Conservation (phyloP, 2,113 vertebrate species). For the Muntiacus muntjak region DNA sequence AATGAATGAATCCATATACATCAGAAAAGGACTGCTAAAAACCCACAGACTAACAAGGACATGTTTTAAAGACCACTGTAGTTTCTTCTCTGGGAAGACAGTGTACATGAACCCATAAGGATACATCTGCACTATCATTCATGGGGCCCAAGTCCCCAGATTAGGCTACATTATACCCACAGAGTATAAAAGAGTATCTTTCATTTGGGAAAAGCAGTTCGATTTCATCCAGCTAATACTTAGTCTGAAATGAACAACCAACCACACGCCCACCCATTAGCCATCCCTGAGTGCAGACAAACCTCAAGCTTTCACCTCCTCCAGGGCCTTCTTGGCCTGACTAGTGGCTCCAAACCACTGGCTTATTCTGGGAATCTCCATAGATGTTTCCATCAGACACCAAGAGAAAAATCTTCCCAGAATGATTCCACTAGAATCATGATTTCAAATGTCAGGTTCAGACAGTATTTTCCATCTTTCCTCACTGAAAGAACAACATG, state of each 20-base stretch:
- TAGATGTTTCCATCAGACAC: background rate
- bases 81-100: background rate
- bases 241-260: background rate
- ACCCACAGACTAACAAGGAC: background rate
- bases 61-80: background rate
- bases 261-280: background rate
- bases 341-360: background rate
- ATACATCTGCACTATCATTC: background rate
- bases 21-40: background rate
- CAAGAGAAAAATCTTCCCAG: background rate
- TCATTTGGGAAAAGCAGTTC: background rate
- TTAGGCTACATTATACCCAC: background rate
- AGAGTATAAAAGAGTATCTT: background rate
- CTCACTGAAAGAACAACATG: background rate
- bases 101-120: background rate
- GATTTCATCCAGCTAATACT: background rate
- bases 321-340: background rate
- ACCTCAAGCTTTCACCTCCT: background rate
- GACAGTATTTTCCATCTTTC: background rate
- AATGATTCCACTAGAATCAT: background rate
- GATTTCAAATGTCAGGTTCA: background rate
- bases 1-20: background rate
- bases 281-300: background rate
- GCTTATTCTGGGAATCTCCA: background rate
- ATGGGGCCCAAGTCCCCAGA: background rate